These are phyloP conservation scores for Beris chalybata DNA, from an alignment of 2,888 invertebrate species.

Conservation along the genomic window DNA sequence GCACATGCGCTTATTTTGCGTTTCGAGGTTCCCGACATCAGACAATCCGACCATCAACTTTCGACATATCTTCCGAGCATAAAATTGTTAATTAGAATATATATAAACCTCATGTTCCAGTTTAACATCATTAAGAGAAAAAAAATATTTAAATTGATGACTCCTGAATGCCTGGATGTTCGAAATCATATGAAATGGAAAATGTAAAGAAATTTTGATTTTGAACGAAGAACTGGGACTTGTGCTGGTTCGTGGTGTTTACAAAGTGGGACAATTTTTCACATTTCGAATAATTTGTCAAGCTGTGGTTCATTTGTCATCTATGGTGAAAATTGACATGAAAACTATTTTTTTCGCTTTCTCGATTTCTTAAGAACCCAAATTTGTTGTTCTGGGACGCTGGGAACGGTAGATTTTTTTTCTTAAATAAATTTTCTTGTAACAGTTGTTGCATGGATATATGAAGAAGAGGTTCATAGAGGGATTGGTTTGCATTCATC, in stretches of 20 bases:
- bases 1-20: too few relatives aligned
- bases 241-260: constrained; percentile 20
- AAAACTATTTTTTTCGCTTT: constrained; percentile 10
- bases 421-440: too few relatives aligned
- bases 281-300: constrained; percentile 38
- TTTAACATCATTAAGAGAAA: constrained; percentile 6
- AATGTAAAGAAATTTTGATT: constrained; percentile 18
- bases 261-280: constrained; percentile 36
- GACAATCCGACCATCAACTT: constrained; percentile 5
- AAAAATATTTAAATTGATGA: constrained; percentile 25
- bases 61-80: constrained; percentile 5
- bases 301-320: constrained; percentile 37
- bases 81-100: constrained; percentile 22
- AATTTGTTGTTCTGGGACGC: too few relatives aligned
- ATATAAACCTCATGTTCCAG: not conserved
- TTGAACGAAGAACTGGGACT: constrained; percentile 7
- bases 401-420: too few relatives aligned
- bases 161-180: constrained; percentile 23
- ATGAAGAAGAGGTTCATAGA: too few relatives aligned
- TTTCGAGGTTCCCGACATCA: not conserved
- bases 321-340: constrained; percentile 26
- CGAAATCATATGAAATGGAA: not conserved
- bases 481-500: too few relatives aligned
- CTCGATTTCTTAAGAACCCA: not conserved
- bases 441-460: too few relatives aligned